Base-by-base conservation (phyloP, 1,140 invertebrate species). In the Mycetomoellerius zeteki region DNA sequence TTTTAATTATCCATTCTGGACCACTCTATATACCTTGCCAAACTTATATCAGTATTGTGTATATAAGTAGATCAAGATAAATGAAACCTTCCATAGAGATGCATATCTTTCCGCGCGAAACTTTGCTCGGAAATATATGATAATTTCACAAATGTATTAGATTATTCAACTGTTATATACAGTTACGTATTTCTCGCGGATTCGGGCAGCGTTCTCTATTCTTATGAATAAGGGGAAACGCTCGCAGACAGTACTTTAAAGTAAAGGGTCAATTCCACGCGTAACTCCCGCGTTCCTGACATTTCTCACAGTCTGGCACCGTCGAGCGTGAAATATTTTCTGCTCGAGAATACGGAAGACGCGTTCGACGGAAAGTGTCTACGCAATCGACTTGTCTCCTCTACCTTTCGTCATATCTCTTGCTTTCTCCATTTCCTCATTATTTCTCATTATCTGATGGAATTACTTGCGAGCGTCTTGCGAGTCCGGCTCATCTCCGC, bases 181-280 rank as follows among this genome's bases (percentile, higher is more conserved):
- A 71, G 56, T 81, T 71, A n/a, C 21, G n/a, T 81, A 54, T 47
- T 58, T 73, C 52, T 58, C 65, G 54, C 37, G 67, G 67, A 82
- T 82, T 82, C 54, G 65, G 37, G 65, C 33, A 14, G 1, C 37
- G 56, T 73, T 58, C n/a, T 16, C 8, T 27, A n/a, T 52, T 16
- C 21, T 54, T 71, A 58, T 47, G 50, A 33, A 43, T 73, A 58
- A 73, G 72, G 54, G 30, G 37, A 43, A 12, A n/a, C 10, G 67
- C 33, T 72, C 8, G 43, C 33, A 72, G 65, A 72, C 16, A 65
- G 54, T 62, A 56, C 47, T 62, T 84, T 84, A 75, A 84, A 60
- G 54, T 60, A 81, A 84, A 84, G 54, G 80, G 69, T 84, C 80
- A 60, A 75, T 84, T 60, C 80, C 80, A 8, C 37, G 69, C 85